A percentile compares a stretch with the other conserved stretches of the same genome.
Conservation (phyloP, 23 tunicate genomes). For the Trididemnum miniatum region DNA sequence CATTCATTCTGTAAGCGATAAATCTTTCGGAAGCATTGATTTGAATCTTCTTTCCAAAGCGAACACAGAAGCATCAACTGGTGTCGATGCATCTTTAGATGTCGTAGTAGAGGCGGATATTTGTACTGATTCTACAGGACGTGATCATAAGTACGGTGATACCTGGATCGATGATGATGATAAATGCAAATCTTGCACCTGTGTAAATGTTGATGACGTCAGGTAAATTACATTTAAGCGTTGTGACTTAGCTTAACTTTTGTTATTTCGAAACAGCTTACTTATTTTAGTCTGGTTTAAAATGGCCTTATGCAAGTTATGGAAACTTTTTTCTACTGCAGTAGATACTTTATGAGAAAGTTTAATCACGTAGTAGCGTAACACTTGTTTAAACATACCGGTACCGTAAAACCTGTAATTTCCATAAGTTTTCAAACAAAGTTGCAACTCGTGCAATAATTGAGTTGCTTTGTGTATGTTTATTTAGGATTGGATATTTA, state of each 20-base stretch:
- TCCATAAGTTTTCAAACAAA: too few species aligned
- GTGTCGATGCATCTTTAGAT: slow-evolving; percentile 9
- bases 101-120: slow-evolving; percentile 56
- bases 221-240: slow-evolving; percentile 23
- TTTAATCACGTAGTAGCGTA: too few species aligned
- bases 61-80: not conserved
- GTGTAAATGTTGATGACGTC: slow-evolving; percentile 48
- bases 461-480: too few species aligned
- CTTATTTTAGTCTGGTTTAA: too few species aligned
- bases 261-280: too few species aligned
- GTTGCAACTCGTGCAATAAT: too few species aligned
- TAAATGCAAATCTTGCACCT: slow-evolving; percentile 48
- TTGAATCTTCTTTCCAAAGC: not conserved
- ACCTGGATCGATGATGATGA: slow-evolving; percentile 45
- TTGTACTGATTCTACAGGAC: slow-evolving; percentile 57
- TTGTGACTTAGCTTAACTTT: not conserved
- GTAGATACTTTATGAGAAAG: too few species aligned
- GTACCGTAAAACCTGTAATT: too few species aligned
- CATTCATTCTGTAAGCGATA: not conserved
- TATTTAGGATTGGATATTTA: too few species aligned
- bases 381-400: too few species aligned
- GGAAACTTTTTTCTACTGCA: too few species aligned
- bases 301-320: too few species aligned
- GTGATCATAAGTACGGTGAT: slow-evolving; percentile 57
- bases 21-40: not conserved